A percentile compares a stretch with the other conserved stretches of the same genome.
Conservation (phyloP, 2,113 vertebrate species). For the Podarcis muralis region DNA sequence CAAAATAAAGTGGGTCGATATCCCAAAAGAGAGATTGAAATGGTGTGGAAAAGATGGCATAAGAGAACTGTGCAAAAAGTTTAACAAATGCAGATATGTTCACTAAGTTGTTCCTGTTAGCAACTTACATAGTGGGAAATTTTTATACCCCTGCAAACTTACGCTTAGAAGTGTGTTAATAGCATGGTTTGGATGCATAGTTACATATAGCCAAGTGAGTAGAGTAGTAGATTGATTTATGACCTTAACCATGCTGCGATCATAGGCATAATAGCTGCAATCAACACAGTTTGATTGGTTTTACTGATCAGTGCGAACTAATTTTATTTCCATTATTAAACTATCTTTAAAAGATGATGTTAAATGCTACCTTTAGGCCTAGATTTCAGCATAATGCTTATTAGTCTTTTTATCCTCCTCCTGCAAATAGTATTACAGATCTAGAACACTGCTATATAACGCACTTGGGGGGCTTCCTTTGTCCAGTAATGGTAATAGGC, state of each 20-base stretch:
- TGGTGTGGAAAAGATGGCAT: constrained; percentile 50
- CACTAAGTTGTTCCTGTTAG: constrained; percentile 23
- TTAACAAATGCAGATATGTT: constrained; percentile 41
- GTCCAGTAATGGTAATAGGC: no score
- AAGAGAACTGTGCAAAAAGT: constrained; percentile 53
- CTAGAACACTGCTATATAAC: neutral
- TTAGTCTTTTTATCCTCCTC: constrained; percentile 22
- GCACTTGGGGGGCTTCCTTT: no score
- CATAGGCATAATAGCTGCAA: neutral
- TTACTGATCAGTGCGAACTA: neutral
- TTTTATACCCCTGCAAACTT: constrained; percentile 18
- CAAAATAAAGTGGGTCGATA: constrained; percentile 50
- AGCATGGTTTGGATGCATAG: accelerated
- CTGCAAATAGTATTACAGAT: neutral
- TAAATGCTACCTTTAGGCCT: neutral
- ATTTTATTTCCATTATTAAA: constrained; percentile 31
- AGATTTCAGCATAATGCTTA: neutral
- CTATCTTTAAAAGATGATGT: neutral
- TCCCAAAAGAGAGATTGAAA: constrained; percentile 51
- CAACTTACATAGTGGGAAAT: constrained; percentile 28
- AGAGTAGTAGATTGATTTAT: neutral
- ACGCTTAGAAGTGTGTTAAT: neutral
- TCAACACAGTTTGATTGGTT: constrained; percentile 24
- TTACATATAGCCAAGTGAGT: constrained; percentile 1
- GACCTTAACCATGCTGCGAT: constrained; percentile 15